A percentile compares a stretch with the other conserved stretches of the same genome.
Evolutionary conservation across 2,797 vertebrate genomes (phyloP).

Genomic region (Alectoris magna): DNA sequence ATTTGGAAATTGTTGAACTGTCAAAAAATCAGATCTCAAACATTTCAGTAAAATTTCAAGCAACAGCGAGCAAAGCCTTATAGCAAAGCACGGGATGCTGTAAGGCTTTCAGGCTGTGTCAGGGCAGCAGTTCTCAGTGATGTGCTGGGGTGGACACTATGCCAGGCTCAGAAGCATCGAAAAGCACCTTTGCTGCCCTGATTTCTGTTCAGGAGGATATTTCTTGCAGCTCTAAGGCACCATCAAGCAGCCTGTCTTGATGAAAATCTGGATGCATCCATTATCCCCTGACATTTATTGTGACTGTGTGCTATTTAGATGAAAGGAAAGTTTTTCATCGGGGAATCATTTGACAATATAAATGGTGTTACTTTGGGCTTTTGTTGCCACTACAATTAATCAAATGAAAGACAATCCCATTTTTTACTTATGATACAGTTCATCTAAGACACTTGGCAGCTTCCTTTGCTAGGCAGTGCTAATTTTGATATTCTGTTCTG

Average conservation of each 20-base stretch:
- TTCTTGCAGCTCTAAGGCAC: background rate
- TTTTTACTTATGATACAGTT: background rate
- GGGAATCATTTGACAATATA: constrained; percentile 55
- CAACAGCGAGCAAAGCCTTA: background rate
- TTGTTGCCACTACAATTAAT: constrained; percentile 65
- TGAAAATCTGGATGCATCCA: constrained; percentile 35
- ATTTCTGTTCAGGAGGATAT: background rate
- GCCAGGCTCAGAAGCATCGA: background rate
- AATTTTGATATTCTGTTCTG: background rate
- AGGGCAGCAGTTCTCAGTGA: background rate
- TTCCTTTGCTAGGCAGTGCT: background rate
- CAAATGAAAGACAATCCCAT: background rate
- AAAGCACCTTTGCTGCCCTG: background rate
- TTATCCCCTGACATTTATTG: constrained; percentile 42
- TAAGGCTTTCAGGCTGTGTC: background rate
- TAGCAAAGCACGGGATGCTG: background rate
- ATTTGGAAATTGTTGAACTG: background rate
- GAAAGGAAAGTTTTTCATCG: constrained; percentile 54
- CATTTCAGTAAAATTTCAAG: background rate
- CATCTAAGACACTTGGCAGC: background rate
- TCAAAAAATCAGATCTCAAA: background rate
- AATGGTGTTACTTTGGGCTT: constrained; percentile 46
- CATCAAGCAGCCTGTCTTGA: background rate
- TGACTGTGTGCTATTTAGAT: constrained; percentile 19
- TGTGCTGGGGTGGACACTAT: background rate